These are phyloP conservation scores for Apaloderma vittatum DNA, from an alignment of 2,113 vertebrate genomes.

Conservation along the genomic window DNA sequence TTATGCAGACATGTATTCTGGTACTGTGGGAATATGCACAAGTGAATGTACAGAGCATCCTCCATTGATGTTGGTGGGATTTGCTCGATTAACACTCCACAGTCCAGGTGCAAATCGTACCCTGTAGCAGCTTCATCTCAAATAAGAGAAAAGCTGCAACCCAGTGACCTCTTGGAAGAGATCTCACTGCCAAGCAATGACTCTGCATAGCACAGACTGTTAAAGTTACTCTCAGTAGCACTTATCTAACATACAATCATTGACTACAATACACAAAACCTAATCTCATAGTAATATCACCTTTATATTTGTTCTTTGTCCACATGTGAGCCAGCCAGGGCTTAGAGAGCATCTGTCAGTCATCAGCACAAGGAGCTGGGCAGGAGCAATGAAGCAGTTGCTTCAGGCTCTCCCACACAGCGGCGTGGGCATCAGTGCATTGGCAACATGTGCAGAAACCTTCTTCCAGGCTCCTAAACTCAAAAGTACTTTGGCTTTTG, in stretches of 20 bases:
- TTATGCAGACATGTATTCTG: slow-evolving; percentile 29
- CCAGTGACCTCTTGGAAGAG: not conserved
- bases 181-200: not conserved
- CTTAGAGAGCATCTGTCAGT: no score
- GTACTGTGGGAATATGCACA: not conserved
- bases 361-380: not conserved
- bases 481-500: not conserved
- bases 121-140: not conserved
- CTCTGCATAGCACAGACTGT: not conserved
- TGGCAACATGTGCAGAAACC: not conserved
- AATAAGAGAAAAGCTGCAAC: not conserved
- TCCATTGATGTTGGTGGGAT: slow-evolving; percentile 10
- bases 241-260: not conserved
- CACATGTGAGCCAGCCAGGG: not conserved
- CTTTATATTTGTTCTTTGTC: not conserved
- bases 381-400: not conserved
- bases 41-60: slow-evolving; percentile 9
- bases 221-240: not conserved
- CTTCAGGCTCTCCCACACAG: not conserved
- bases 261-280: not conserved
- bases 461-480: not conserved
- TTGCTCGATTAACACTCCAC: not conserved
- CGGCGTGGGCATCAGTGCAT: fast-evolving
- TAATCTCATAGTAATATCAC: not conserved
- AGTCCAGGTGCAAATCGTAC: not conserved